Evolutionary conservation across 2,113 vertebrate species (phyloP).

Genomic region (Macrotus californicus): DNA sequence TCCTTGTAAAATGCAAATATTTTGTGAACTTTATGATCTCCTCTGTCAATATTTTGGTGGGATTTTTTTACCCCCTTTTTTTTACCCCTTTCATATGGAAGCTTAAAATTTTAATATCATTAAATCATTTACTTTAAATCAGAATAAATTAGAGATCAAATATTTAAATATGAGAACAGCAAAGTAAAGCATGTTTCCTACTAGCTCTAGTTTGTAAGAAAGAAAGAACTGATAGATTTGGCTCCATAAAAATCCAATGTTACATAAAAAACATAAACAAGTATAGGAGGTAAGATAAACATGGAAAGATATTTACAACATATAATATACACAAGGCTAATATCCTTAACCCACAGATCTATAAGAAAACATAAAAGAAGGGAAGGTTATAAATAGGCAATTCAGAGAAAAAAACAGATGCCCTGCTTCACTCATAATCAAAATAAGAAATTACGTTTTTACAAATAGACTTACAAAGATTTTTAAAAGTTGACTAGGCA

Average conservation of each 20-base stretch:
- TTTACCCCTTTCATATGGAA: neutral
- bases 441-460: neutral
- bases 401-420: constrained; percentile 18
- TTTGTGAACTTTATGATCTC: neutral
- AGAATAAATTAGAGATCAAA: constrained; percentile 14
- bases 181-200: neutral
- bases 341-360: neutral
- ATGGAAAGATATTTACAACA: neutral
- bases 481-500: neutral
- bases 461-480: neutral
- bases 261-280: neutral
- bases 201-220: neutral
- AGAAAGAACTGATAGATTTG: neutral
- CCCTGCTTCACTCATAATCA: neutral
- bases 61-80: too few species aligned
- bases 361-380: neutral
- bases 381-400: neutral
- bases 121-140: neutral
- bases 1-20: neutral
- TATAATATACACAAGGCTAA: neutral
- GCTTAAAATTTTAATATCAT: neutral
- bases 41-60: neutral
- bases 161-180: neutral
- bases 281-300: neutral
- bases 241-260: neutral